Evolutionary conservation across 2,797 vertebrate species (phyloP), one percentile per base, ranked within the genome.

Genomic region (Microhierax caerulescens): DNA sequence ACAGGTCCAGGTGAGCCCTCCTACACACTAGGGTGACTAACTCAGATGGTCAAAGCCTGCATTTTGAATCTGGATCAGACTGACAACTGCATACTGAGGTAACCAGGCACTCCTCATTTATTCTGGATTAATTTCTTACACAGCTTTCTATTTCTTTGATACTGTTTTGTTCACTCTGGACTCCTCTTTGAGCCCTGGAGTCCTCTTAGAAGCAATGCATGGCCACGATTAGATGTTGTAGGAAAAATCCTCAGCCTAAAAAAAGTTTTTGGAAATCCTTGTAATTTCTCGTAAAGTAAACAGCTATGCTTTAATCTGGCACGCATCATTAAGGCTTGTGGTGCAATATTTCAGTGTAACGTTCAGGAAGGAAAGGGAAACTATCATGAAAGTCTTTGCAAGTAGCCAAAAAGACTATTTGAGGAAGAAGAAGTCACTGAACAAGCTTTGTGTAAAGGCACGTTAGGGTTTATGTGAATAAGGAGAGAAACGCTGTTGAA

Each of bases 381-480:
- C 45, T 64, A 50, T 43, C 0, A 0, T 37, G 5, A 34, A 3
- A 11, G 68, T 48, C 4, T 39, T 64, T 85, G 28, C 23, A 67
- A 78, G 27, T 4, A 59, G 24, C 8, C 27, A 59, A 53, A 78
- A 86, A 57, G 15, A 45, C 5, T 36, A 0, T 74, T 51, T 64
- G 69, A 75, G 48, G 53, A 91, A 79, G 47, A 61, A 50, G 7
- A 51, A 20, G 32, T 61, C 43, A 57, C 16, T 69, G 18, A 72
- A 8, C 4, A 83, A 56, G 10, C 2, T 56, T 45, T 39, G 13
- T 61, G 12, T 50, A 64, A 53, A 88, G 32, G 2, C 22, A 85
- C 2, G 2, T 6, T 18, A 15, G 4, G 15, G 59, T 41, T 59
- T 41, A 25, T 0, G 0, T 41, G 39, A 85, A 34, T 56, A 30